A percentile compares a stretch with the other conserved stretches of the same genome.
phyloP scores from a whole-genome alignment of 2,113 vertebrate species.

The human (Homo sapiens) region GRCh38 chr7:80890501-80891000 shows the following conservation, averaged over 20 bases:
- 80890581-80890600: not conserved
- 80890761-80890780: not conserved
- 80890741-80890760: not conserved
- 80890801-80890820: not conserved
- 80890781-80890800: not conserved
- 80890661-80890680: constrained; percentile 49
- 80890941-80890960: not conserved
- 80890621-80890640: constrained; percentile 58
- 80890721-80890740: not conserved
- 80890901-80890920: not conserved
- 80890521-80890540: constrained; percentile 44
- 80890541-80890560: not conserved
- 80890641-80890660: constrained; percentile 55
- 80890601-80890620: constrained; percentile 59
- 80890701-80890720: not conserved
- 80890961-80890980: not conserved
- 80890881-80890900: not conserved
- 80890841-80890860: not conserved
- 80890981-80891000: not conserved
- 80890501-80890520: not conserved
- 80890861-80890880: not conserved
- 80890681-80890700: not conserved
- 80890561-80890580: constrained; percentile 1
- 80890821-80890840: not conserved
- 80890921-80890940: not conserved